Evolutionary conservation across 2,797 vertebrate species (phyloP).

Genomic region (Loris lydekkerianus): DNA sequence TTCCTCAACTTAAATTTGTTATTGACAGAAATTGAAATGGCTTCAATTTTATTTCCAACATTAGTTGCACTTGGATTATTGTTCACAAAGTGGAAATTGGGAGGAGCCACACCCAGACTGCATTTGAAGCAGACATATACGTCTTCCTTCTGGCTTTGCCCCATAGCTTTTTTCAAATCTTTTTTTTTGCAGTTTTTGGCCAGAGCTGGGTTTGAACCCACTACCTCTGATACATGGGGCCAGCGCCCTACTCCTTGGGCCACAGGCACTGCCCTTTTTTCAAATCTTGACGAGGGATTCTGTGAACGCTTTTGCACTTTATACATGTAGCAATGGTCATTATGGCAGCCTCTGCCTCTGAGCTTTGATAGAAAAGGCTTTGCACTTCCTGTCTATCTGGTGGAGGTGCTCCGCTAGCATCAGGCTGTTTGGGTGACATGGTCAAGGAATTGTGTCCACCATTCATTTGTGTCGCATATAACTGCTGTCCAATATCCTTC

Average conservation of each 20-base stretch:
- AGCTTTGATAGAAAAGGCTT: slow-evolving; percentile 80
- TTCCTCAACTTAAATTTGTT: slow-evolving; percentile 87
- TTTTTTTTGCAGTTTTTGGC: too few species aligned
- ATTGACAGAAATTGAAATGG: slow-evolving; percentile 53
- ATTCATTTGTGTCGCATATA: slow-evolving; percentile 80
- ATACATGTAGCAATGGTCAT: slow-evolving; percentile 82
- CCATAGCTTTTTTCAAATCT: slow-evolving; percentile 64
- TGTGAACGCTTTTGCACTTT: slow-evolving; percentile 86
- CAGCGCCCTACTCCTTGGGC: too few species aligned
- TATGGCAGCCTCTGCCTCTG: slow-evolving; percentile 84
- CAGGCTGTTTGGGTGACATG: slow-evolving; percentile 85
- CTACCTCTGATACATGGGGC: too few species aligned
- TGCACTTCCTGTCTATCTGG: slow-evolving; percentile 79
- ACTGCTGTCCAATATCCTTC: slow-evolving; percentile 87
- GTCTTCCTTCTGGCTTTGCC: slow-evolving; percentile 78
- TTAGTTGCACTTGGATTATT: slow-evolving; percentile 74
- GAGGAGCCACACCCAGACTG: slow-evolving; percentile 63
- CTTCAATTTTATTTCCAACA: slow-evolving; percentile 73
- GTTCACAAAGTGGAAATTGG: slow-evolving; percentile 84
- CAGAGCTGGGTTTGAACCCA: too few species aligned
- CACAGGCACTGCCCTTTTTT: too few species aligned
- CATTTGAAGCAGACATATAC: too few species aligned
- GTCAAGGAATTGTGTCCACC: slow-evolving; percentile 82
- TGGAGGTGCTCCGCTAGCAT: slow-evolving; percentile 77
- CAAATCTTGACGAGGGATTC: slow-evolving; percentile 80